These are phyloP conservation scores for Cardinalis cardinalis DNA, from an alignment of 2,113 vertebrate species.

Conservation along the genomic window DNA sequence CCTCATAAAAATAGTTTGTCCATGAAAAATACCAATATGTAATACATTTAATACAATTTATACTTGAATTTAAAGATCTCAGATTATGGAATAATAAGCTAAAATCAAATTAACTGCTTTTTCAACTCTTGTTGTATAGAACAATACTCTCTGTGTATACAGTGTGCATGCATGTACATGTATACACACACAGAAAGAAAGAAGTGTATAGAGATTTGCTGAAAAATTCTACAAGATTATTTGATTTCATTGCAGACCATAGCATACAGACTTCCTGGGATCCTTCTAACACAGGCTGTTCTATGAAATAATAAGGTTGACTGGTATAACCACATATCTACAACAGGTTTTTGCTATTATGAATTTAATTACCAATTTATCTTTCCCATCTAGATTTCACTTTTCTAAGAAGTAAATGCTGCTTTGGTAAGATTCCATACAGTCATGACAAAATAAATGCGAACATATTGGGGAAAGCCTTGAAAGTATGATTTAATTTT, in stretches of 20 bases:
- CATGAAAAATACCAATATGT: constrained; percentile 51
- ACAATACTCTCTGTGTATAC: constrained; percentile 59
- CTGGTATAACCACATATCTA: constrained; percentile 46
- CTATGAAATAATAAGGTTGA: constrained; percentile 52
- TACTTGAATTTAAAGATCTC: constrained; percentile 38
- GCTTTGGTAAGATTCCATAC: constrained; percentile 68
- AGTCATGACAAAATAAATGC: constrained; percentile 54
- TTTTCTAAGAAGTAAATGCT: constrained; percentile 65
- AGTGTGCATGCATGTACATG: constrained; percentile 60
- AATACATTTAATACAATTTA: constrained; percentile 34
- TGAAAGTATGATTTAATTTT: constrained; percentile 61
- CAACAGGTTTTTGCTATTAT: constrained; percentile 46
- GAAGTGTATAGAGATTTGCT: constrained; percentile 38
- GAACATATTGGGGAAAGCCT: constrained; percentile 65
- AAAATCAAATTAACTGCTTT: constrained; percentile 66
- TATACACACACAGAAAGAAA: constrained; percentile 56
- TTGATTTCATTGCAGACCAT: constrained; percentile 59
- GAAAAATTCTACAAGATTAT: constrained; percentile 63
- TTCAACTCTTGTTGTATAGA: constrained; percentile 68
- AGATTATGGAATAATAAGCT: constrained; percentile 40
- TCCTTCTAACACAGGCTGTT: constrained; percentile 54
- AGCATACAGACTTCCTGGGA: constrained; percentile 47
- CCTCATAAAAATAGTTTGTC: constrained; percentile 57
- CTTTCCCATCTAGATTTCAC: constrained; percentile 21
- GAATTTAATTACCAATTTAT: constrained; percentile 42